These are phyloP conservation scores for Chlorodrepanis virens DNA, from an alignment of 2,113 vertebrate species.

Conservation along the genomic window DNA sequence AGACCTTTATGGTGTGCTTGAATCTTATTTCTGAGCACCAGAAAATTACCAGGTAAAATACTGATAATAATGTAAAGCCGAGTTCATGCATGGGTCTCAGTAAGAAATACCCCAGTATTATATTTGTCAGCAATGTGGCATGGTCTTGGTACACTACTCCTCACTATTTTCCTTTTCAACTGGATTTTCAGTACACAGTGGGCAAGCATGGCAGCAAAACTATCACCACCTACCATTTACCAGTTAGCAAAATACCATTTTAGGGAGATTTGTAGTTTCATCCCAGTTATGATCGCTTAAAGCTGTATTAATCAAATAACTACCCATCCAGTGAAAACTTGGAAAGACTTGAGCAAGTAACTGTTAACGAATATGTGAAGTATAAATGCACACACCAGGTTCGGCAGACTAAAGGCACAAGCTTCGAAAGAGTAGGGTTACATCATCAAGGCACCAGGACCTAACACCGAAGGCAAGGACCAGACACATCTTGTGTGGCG, in stretches of 20 bases:
- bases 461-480: background rate
- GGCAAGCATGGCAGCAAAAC: background rate
- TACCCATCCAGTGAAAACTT: background rate
- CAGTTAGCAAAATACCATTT: background rate
- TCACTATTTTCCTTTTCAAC: background rate
- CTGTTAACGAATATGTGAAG: background rate
- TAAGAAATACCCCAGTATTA: background rate
- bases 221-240: too few relatives aligned
- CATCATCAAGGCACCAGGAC: background rate
- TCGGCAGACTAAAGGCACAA: background rate
- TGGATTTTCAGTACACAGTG: background rate
- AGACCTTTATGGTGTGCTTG: background rate
- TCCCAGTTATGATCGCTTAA: background rate
- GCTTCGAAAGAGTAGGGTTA: background rate
- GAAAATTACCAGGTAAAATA: background rate
- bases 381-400: fast-evolving
- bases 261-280: background rate
- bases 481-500: fast-evolving
- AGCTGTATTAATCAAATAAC: background rate
- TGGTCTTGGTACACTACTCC: background rate
- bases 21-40: background rate
- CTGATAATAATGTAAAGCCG: background rate
- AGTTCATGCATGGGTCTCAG: background rate
- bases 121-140: fast-evolving
- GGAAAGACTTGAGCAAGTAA: background rate